Evolutionary conservation across 1,140 invertebrate genomes (phyloP), one percentile per base, ranked within the genome.

Genomic region (Probaryconus sp.): DNA sequence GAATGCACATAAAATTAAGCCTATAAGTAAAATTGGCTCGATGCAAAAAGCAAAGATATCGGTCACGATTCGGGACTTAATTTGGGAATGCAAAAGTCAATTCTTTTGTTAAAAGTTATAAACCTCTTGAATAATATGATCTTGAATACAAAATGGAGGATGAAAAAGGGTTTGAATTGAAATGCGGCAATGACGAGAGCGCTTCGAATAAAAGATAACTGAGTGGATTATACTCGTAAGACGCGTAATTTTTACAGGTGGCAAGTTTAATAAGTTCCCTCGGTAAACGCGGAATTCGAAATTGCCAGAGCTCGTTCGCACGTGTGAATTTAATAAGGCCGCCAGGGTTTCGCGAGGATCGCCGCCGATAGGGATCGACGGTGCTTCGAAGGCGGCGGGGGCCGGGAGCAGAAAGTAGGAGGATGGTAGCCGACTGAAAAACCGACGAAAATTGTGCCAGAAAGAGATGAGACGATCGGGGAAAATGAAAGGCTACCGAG

Each of bases 311-410:
- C 55, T 69, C 65, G 53, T 69, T 60, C 53, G 65, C 65, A 69
- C 65, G 65, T 69, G 65, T 30, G 53, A 60, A 69, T 69, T 69
- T 69, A 69, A 69, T 58, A 58, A 60, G 37, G 53, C 53, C 64
- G 53, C 24, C 35, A 50, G 53, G 64, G 53, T 51, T 68, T 58
- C 45, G 53, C 42, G 53, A 35, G 33, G 20, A 58, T 68, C 31
- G 64, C n/a, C 51, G 31, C n/a, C 51, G 31, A 67, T 67, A 31
- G 51, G 50, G 33, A 56, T 67, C 40, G 42, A 24, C 33, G 10
- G 5, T 2, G n/a, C 30, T 31, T 9, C 5, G 28, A 5, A 11
- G 20, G 42, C 20, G 28, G 5, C 35, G 7, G 5, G 30, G n/a
- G 20, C 3, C 2, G 35, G 40, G 16, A 11, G 35, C 18, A 10